Evolutionary conservation across 2,113 vertebrate genomes (phyloP).

Genomic region (Podilymbus podiceps): DNA sequence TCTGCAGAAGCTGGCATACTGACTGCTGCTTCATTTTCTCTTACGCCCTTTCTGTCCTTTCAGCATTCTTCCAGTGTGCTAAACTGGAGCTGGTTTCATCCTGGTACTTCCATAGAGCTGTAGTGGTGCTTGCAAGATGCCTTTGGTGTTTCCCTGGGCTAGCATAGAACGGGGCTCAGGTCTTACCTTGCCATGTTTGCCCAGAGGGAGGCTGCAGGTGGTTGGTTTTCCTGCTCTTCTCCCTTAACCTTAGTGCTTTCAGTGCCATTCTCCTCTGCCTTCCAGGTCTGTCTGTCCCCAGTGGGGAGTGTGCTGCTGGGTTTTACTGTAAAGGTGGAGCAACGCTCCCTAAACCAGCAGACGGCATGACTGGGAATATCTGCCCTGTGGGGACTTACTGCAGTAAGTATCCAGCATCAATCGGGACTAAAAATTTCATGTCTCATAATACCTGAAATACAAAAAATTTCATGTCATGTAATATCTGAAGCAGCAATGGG

Average conservation of each 20-base stretch:
- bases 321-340: slow-evolving; percentile 85
- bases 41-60: neutral
- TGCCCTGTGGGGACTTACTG: slow-evolving; percentile 88
- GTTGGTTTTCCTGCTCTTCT: neutral
- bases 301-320: slow-evolving; percentile 83
- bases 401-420: slow-evolving; percentile 68
- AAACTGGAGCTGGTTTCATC: neutral
- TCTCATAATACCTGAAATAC: neutral
- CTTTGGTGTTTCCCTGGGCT: neutral
- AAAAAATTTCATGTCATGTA: fast-evolving
- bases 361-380: slow-evolving; percentile 80
- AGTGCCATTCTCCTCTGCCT: neutral
- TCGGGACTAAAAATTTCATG: fast-evolving
- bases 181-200: neutral
- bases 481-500: neutral
- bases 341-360: slow-evolving; percentile 76
- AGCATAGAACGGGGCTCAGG: neutral
- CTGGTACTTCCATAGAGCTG: fast-evolving
- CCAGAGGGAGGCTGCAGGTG: neutral
- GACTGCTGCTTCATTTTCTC: neutral
- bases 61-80: neutral
- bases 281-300: slow-evolving; percentile 82
- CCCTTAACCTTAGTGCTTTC: neutral
- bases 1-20: neutral
- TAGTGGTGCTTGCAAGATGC: neutral